A percentile compares a stretch with the other conserved stretches of the same genome.
Evolutionary conservation across 53 echinoderm and acorn worm species (phyloP).

Genomic region (Holothuria scabra): DNA sequence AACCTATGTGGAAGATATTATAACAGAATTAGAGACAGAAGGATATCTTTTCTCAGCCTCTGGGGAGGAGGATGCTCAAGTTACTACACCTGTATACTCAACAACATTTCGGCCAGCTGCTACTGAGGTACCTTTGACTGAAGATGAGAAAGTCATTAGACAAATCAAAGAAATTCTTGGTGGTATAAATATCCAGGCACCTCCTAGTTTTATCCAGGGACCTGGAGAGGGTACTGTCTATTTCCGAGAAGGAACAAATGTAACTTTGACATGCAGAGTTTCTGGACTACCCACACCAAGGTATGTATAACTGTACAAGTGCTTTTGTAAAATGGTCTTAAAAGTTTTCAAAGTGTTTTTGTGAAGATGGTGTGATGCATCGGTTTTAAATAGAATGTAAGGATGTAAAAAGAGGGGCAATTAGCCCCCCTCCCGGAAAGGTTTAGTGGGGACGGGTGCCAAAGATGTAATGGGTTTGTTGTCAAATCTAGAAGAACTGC

Average conservation of each 20-base stretch:
- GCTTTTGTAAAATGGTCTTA: too few relatives aligned
- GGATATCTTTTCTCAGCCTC: background rate
- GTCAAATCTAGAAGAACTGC: too few relatives aligned
- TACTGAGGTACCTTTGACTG: conserved; percentile 13
- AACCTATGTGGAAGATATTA: conserved; percentile 11
- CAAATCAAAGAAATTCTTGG: conserved; percentile 26
- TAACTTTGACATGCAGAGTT: conserved; percentile 15
- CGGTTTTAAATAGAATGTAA: too few relatives aligned
- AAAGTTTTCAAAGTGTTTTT: too few relatives aligned
- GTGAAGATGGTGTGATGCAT: too few relatives aligned
- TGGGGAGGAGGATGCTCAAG: background rate
- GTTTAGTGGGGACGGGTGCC: too few relatives aligned
- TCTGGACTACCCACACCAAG: conserved; percentile 30
- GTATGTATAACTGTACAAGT: background rate
- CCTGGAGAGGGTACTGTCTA: background rate
- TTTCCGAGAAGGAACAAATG: conserved; percentile 6
- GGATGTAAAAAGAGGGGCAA: too few relatives aligned
- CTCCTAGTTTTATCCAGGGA: conserved; percentile 35
- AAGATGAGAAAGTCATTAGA: conserved; percentile 3
- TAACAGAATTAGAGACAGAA: conserved; percentile 26
- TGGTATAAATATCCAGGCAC: conserved; percentile 6
- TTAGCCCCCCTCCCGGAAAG: too few relatives aligned
- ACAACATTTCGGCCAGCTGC: background rate
- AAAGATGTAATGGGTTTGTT: too few relatives aligned
- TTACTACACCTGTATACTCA: background rate